Conservation (phyloP, 2,113 vertebrate genomes). For the Boleophthalmus pectinirostris region DNA sequence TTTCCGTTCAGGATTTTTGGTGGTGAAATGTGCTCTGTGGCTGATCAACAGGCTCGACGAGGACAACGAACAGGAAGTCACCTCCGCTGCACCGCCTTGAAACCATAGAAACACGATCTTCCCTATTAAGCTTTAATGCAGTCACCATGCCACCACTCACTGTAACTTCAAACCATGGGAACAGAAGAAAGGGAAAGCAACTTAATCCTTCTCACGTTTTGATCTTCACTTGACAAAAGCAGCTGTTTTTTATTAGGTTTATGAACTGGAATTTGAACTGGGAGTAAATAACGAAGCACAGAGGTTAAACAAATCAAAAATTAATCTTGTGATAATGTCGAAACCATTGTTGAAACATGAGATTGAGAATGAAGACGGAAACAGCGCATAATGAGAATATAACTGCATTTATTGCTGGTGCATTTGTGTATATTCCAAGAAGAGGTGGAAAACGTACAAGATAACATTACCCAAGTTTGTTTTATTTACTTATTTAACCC, state of each 20-base stretch:
- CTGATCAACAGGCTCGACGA: conserved; percentile 49
- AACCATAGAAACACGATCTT: conserved; percentile 31
- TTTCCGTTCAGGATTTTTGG: conserved; percentile 69
- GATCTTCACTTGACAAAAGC: conserved; percentile 27
- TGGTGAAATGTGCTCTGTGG: conserved; percentile 71
- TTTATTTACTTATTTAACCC: background rate
- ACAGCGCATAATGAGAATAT: background rate
- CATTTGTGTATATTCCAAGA: background rate
- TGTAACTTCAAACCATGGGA: conserved; percentile 55
- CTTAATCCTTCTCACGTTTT: conserved; percentile 42
- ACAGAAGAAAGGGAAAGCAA: conserved; percentile 25
- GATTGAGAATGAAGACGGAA: background rate
- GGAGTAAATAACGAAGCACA: background rate
- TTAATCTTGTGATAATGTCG: background rate
- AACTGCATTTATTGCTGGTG: background rate
- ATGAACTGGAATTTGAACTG: background rate
- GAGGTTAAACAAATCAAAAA: background rate
- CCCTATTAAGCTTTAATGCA: conserved; percentile 71
- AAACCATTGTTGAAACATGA: background rate
- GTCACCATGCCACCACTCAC: conserved; percentile 44
- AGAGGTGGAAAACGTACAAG: background rate
- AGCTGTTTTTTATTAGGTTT: conserved; percentile 42
- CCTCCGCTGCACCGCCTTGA: conserved; percentile 51
- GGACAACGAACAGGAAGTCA: conserved; percentile 35
- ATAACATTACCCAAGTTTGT: background rate